Evolutionary conservation across 92 coral and sea anemone genomes (phyloP).

Genomic region (Bergia puertoricense): DNA sequence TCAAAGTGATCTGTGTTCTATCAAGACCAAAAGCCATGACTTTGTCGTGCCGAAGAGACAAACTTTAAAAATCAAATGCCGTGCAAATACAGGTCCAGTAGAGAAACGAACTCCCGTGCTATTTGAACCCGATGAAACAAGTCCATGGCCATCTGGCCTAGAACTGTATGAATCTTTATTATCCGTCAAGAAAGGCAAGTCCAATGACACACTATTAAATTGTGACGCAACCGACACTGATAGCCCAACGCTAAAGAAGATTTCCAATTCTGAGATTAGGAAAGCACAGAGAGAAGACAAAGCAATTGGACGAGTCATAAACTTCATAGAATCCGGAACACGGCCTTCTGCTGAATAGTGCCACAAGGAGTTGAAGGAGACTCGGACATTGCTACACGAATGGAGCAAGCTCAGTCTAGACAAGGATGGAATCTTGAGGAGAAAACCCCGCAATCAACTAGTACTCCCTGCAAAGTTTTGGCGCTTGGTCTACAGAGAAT

Average conservation of each 20-base stretch:
- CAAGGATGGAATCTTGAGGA: slow-evolving; percentile 52
- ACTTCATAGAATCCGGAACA: neutral
- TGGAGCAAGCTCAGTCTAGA: slow-evolving; percentile 56
- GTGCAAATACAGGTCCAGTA: too few relatives aligned
- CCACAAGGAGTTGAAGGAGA: slow-evolving; percentile 27
- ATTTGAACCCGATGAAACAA: too few relatives aligned
- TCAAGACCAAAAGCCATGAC: too few relatives aligned
- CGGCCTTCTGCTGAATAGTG: neutral
- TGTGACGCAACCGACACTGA: too few relatives aligned
- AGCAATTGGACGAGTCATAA: slow-evolving; percentile 9
- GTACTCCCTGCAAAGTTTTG: slow-evolving; percentile 49
- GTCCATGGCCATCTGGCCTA: too few relatives aligned
- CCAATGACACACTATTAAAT: too few relatives aligned
- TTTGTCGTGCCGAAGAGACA: too few relatives aligned
- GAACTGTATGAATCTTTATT: too few relatives aligned
- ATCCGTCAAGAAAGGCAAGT: too few relatives aligned
- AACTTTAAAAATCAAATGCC: too few relatives aligned
- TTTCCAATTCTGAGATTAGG: neutral
- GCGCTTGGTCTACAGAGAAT: slow-evolving; percentile 43
- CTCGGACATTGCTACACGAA: slow-evolving; percentile 45
- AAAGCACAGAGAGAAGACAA: slow-evolving; percentile 10
- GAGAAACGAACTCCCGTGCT: too few relatives aligned
- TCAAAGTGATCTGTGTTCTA: too few relatives aligned
- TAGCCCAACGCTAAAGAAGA: neutral
- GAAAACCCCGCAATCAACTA: slow-evolving; percentile 36